Percentiles rank a stretch among this genome's conserved stretches.
phyloP scores from a whole-genome alignment of 2,113 vertebrate genomes.

The Synodontis membranacea region DNA sequence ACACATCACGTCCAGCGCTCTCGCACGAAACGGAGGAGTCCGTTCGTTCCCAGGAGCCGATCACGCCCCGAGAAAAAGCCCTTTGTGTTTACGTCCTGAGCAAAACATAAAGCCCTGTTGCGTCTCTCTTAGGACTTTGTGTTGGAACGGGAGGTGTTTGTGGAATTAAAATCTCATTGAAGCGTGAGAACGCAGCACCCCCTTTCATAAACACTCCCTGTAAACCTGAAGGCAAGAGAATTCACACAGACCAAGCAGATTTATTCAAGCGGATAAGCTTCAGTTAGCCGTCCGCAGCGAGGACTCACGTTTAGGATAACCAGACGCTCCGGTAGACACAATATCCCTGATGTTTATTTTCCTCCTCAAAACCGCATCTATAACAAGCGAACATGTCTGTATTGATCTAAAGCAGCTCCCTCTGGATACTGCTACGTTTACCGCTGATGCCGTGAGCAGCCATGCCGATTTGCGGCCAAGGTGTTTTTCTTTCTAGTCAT shows the following conservation, averaged over 20 bases:
- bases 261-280: neutral
- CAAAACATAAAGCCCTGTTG: neutral
- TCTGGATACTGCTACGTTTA: no score
- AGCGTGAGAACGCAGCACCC: neutral
- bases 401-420: neutral
- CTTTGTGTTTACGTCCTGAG: neutral
- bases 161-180: neutral
- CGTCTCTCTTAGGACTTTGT: neutral
- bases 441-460: neutral
- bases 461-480: neutral
- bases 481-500: neutral
- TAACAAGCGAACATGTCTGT: neutral
- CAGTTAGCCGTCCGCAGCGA: neutral
- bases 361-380: neutral
- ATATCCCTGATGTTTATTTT: neutral
- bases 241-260: neutral
- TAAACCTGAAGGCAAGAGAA: neutral
- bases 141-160: neutral
- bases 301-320: no score
- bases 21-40: neutral
- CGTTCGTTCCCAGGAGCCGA: neutral
- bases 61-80: neutral
- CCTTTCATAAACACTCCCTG: neutral
- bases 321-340: neutral
- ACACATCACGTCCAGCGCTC: no score